phyloP scores from a whole-genome alignment of 2,113 vertebrate genomes.

The Chlorodrepanis virens region DNA sequence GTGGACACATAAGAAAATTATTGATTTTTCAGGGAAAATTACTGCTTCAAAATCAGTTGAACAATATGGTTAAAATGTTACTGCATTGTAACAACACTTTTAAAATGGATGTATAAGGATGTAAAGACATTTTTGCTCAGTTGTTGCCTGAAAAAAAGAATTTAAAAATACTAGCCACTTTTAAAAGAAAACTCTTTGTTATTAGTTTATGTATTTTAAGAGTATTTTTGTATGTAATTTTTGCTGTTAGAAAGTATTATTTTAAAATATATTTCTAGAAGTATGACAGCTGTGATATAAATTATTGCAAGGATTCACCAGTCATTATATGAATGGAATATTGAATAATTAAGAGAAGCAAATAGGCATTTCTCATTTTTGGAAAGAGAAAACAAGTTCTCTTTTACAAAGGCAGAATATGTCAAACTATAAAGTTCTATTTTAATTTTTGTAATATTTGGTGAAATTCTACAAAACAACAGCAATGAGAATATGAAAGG shows the following conservation, averaged over 20 bases:
- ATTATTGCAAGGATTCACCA: background rate
- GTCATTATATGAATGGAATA: background rate
- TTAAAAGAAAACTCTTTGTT: slow-evolving; percentile 1
- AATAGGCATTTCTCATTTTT: background rate
- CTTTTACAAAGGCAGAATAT: slow-evolving; percentile 36
- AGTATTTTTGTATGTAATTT: background rate
- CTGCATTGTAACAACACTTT: background rate
- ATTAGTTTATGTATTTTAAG: background rate
- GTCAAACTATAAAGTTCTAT: background rate
- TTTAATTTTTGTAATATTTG: background rate
- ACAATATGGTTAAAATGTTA: background rate
- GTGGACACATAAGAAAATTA: background rate
- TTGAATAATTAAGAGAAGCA: background rate
- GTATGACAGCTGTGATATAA: background rate
- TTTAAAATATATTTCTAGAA: slow-evolving; percentile 25
- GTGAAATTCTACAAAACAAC: slow-evolving; percentile 47
- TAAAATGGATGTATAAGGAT: background rate
- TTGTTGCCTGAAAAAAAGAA: background rate
- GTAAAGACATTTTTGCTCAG: background rate
- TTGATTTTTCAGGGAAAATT: background rate
- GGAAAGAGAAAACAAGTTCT: slow-evolving; percentile 28
- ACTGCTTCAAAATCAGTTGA: background rate
- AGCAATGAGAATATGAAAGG: slow-evolving; percentile 50
- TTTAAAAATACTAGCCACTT: slow-evolving; percentile 18
- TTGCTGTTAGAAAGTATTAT: slow-evolving; percentile 27